Base-by-base conservation (phyloP, 2,888 invertebrate species). In the Miltochrista miniata region DNA sequence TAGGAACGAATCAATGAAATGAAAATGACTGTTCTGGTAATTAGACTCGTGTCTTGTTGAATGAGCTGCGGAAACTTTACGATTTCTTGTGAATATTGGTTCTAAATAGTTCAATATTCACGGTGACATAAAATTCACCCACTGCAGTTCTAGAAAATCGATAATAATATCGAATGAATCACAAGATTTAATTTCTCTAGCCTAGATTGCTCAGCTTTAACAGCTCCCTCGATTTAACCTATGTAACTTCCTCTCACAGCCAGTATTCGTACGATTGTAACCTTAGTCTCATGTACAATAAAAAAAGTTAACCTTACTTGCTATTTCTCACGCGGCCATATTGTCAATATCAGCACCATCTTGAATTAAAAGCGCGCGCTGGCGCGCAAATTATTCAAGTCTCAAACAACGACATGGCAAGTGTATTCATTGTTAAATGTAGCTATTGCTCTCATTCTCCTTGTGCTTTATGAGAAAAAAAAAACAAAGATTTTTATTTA, bases 321-420 rank as follows among this genome's bases (percentile, higher is more conserved):
- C n/a, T 24, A 8, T 29, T 74, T 80, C 82, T 69, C 84, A 81
- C 79, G 72, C 55, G 45, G 57, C 65, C 73, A 73, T 74, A 64
- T 79, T 59, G 53, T 48, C 56, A 48, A 62, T 71, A 71, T 77
- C 73, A 47, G 48, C 50, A 59, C 65, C 71, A 78, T 76, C 71
- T 71, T 73, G 64, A 48, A 57, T 31, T 42, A 62, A 68, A 72
- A 72, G 70, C 70, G 70, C 68, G 70, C 73, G 69, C n/a, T n/a
- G n/a, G 70, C 68, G 70, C 18, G 18, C 64, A 68, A 79, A 81
- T 76, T 74, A 72, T 72, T 76, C 80, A 81, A 70, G 81, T 83
- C 80, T 80, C 67, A 68, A 80, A 76, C 79, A 72, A 74, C 70
- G 64, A 58, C 64, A 70, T 72, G 76, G 72, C 72, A 66, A 79